Base-by-base conservation (phyloP, 2,113 vertebrate species). In the Tinamus guttatus region DNA sequence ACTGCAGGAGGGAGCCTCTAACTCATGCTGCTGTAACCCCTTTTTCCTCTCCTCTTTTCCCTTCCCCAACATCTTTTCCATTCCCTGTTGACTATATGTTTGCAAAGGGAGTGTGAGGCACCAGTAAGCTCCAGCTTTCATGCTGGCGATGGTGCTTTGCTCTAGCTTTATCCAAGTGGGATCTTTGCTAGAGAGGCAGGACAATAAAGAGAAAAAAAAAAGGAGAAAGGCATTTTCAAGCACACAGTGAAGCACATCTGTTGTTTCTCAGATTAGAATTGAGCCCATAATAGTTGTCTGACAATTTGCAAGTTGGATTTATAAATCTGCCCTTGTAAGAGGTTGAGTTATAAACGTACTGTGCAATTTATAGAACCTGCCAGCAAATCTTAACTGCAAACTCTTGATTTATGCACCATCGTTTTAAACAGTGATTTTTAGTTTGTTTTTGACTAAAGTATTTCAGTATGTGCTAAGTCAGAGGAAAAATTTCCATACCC, bases 281-380 rank as follows among this genome's bases (percentile, higher is more conserved):
- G 96, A 97, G 94, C 83, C 85, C 63, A 38, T 94, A 80, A 67
- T 95, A 92, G 84, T 95, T 84, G 81, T 91, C 92, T 95, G 87
- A 96, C 93, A 92, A 96, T 94, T 97, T 96, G 94, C 86, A 97
- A 96, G 78, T 89, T 95, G 89, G 75, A 88, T 97, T 97, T 96
- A 96, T 96, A 97, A 96, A 97, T 96, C 96, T 96, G 54, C 74
- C 89, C 52, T 96, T 81, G 86, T 87, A 94, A 93, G 83, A 96
- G 88, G 70, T 67, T 92, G 93, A 85, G 70, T 97, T 96, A 96
- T 95, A 97, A 97, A 96, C 5, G 68, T 28, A 69, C 76, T 52
- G 51, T 70, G 93, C 95, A 97, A 97, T 98, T 98, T 97, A 96
- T 96, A 77, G 87, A 93, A 84, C 17, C 73, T 98, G 94, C 90